phyloP scores from a whole-genome alignment of 2,888 invertebrate genomes.

The Coenonympha glycerion region DNA sequence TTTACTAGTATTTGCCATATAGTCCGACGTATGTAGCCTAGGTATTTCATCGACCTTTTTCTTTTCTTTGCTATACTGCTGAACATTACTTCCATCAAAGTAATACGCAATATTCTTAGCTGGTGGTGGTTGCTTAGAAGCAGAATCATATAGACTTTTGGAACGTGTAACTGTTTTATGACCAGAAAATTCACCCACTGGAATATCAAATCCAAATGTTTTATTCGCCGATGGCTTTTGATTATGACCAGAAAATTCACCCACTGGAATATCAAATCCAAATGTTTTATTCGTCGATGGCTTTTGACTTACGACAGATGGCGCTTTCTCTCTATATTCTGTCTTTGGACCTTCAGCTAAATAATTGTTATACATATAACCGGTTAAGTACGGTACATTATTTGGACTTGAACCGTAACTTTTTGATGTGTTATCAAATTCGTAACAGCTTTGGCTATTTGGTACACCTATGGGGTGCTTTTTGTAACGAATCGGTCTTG shows the following conservation, averaged over 20 bases:
- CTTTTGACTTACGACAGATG: constrained; percentile 37
- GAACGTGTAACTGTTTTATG: constrained; percentile 70
- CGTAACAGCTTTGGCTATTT: constrained; percentile 68
- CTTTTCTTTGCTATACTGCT: constrained; percentile 55
- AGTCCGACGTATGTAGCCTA: constrained; percentile 72
- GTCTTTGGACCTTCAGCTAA: constrained; percentile 43
- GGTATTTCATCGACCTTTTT: constrained; percentile 76
- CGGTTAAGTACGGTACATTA: constrained; percentile 69
- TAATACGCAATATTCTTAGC: constrained; percentile 71
- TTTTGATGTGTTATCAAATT: constrained; percentile 75
- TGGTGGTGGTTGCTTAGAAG: constrained; percentile 50
- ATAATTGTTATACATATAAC: constrained; percentile 74
- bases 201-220: constrained; percentile 62
- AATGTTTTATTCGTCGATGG: constrained; percentile 51
- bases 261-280: constrained; percentile 57
- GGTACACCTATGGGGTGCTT: constrained; percentile 47
- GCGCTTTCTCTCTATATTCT: constrained; percentile 43
- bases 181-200: constrained; percentile 45
- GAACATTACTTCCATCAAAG: constrained; percentile 67
- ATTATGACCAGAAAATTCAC: constrained; percentile 55
- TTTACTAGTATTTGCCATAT: constrained; percentile 68
- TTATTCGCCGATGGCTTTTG: constrained; percentile 48
- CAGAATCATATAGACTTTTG: constrained; percentile 63
- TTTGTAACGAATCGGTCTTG: constrained; percentile 61
- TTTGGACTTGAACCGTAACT: constrained; percentile 80